phyloP scores from a whole-genome alignment of 2,797 vertebrate species.

The Petrocephalus schoutedeni region DNA sequence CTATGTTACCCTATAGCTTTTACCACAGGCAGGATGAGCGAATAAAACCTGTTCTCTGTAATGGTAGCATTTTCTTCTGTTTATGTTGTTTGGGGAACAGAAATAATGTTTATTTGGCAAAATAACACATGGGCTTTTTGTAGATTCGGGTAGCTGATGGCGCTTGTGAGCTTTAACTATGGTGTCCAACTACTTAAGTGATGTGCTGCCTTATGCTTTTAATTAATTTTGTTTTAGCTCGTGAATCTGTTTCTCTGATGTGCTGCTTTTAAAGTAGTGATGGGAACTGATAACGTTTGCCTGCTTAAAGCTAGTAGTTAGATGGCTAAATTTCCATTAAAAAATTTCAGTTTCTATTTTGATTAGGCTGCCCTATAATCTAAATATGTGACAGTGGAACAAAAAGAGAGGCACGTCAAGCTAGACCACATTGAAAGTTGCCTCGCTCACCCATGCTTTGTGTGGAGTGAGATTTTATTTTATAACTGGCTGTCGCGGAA shows the following conservation, averaged over 20 bases:
- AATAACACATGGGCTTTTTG: background rate
- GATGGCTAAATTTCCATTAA: background rate
- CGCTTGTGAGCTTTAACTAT: background rate
- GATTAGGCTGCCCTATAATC: background rate
- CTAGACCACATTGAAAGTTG: background rate
- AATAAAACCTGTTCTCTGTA: background rate
- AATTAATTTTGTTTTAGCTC: background rate
- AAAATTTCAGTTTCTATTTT: background rate
- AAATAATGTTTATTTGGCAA: background rate
- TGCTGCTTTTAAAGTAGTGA: background rate
- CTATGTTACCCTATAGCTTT: background rate
- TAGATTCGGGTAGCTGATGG: background rate
- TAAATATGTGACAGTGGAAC: background rate
- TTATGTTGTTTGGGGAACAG: background rate
- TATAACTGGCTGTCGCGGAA: background rate
- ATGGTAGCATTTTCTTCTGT: background rate
- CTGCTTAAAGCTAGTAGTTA: background rate
- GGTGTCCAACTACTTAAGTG: background rate
- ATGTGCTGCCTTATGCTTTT: background rate
- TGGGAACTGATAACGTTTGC: background rate
- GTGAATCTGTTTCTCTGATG: background rate
- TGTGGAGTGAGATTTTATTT: background rate
- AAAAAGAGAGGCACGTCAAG: background rate
- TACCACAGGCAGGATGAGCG: background rate
- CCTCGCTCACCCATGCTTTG: background rate